These are phyloP conservation scores for Dicroscelio sp. DNA, from an alignment of 2,888 invertebrate species.

Conservation along the genomic window DNA sequence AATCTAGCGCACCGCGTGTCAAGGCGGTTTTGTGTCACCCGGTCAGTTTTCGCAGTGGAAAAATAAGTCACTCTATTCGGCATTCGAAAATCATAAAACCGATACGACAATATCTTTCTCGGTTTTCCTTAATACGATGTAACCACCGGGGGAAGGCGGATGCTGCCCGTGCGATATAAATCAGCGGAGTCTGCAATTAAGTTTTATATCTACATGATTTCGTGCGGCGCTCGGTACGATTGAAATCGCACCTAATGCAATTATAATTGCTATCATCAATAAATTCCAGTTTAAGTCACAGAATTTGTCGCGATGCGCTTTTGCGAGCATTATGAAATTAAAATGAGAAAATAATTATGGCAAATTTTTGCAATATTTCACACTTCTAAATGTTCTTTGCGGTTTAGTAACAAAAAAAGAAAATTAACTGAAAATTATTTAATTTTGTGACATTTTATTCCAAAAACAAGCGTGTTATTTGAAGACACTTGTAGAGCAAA, in stretches of 20 bases:
- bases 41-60: neutral
- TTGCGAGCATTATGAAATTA: no score
- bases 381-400: no score
- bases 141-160: neutral
- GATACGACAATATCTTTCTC: constrained; percentile 12
- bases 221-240: neutral
- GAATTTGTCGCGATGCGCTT: no score
- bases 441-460: no score
- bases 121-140: neutral
- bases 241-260: constrained; percentile 24
- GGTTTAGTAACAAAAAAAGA: no score
- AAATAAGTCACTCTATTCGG: neutral
- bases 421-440: no score
- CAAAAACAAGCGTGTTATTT: no score
- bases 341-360: no score
- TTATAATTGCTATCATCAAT: constrained; percentile 13
- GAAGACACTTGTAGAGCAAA: no score
- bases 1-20: neutral
- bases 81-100: constrained; percentile 14
- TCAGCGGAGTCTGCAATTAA: constrained; percentile 28
- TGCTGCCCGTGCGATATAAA: constrained; percentile 16
- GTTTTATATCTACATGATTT: constrained; percentile 11
- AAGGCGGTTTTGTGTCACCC: neutral
- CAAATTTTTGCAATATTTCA: no score
- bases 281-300: no score